Evolutionary conservation across 35 echinoderm and acorn worm species (phyloP), one percentile per base, ranked within the genome.

Genomic region (Strongylocentrotus purpuratus): DNA sequence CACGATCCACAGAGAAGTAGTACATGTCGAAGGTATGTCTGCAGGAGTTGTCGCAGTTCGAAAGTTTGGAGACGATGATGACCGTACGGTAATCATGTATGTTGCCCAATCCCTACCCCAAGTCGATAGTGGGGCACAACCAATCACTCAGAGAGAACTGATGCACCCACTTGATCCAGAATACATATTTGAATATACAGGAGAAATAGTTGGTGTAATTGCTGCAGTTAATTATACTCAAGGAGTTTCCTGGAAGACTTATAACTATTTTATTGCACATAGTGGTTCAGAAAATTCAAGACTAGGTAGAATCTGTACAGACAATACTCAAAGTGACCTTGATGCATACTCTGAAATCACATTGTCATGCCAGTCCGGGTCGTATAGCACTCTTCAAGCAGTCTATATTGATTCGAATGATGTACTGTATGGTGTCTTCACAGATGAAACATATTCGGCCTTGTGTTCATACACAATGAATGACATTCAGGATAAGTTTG

Each of bases 381-480:
- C n/a, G 13, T 45, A 70, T 70, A 14, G 25, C 22, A 70, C 18
- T n/a, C 65, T 89, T n/a, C 32, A 89, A 89, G 87, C 87, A 45
- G 87, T 46, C 17, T 7, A 89, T 41, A 89, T 89, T 89, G 87
- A 46, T 89, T 28, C 25, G 20, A 46, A 35, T 89, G 87, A 89
- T 89, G 33, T 28, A 18, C 33, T 89, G 33, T 89, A 45, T 89
- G 45, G 33, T 46, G 45, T 46, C 87, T 89, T 89, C 87, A 89
- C 87, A 89, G 9, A 89, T 45, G 87, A 12, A 89, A 33, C 45
- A 28, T 8, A n/a, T 78, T 78, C 45, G 9, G 87, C 20, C 0
- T 25, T 89, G 87, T 89, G 87, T 89, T 46, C 65, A n/a, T 89
- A 45, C 33, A 17, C 87, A 89, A 89, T 89, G 87, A 14, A 4